Percentiles rank a stretch among this genome's conserved stretches.
phyloP scores from a whole-genome alignment of 2,797 vertebrate genomes.

The Amniataba percoides region DNA sequence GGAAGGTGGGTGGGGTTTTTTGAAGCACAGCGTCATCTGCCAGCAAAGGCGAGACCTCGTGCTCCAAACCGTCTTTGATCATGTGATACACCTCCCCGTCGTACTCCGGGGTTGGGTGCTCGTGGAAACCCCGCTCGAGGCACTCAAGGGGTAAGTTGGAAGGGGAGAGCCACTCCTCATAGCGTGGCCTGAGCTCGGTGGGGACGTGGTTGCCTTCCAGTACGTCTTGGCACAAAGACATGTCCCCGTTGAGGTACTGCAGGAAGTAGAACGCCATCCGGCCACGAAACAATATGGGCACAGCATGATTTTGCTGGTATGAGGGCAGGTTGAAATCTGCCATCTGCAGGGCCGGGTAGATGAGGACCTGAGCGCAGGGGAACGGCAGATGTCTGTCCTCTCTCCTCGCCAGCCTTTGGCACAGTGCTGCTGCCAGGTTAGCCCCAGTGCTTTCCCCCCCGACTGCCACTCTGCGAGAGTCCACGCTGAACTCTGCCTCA shows the following conservation, averaged over 20 bases:
- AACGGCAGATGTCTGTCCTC: slow-evolving; percentile 80
- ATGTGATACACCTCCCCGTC: slow-evolving; percentile 73
- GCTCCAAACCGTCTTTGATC: slow-evolving; percentile 54
- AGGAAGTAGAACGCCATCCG: slow-evolving; percentile 73
- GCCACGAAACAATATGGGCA: slow-evolving; percentile 83
- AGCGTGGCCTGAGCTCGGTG: slow-evolving; percentile 76
- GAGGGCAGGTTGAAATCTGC: slow-evolving; percentile 90
- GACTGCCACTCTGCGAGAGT: slow-evolving; percentile 82
- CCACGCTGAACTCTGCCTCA: slow-evolving; percentile 82
- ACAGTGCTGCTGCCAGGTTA: slow-evolving; percentile 80
- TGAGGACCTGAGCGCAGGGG: slow-evolving; percentile 89
- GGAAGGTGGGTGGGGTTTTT: slow-evolving; percentile 83
- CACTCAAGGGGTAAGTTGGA: slow-evolving; percentile 86
- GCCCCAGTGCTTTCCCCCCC: slow-evolving; percentile 90
- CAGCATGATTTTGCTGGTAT: slow-evolving; percentile 86
- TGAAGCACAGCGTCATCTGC: slow-evolving; percentile 83
- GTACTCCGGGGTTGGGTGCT: slow-evolving; percentile 30
- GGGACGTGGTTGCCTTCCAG: slow-evolving; percentile 83
- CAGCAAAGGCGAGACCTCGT: slow-evolving; percentile 83
- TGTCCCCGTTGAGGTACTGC: slow-evolving; percentile 79
- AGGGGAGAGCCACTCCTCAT: slow-evolving; percentile 84
- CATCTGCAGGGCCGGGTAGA: slow-evolving; percentile 87
- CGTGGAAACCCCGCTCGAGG: slow-evolving; percentile 72
- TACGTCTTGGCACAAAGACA: slow-evolving; percentile 48
- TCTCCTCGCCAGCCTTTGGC: slow-evolving; percentile 82